Percentiles rank a stretch among this genome's conserved stretches.
Conservation (phyloP, 2,797 vertebrate genomes). For the Chaetophractus vellerosus region DNA sequence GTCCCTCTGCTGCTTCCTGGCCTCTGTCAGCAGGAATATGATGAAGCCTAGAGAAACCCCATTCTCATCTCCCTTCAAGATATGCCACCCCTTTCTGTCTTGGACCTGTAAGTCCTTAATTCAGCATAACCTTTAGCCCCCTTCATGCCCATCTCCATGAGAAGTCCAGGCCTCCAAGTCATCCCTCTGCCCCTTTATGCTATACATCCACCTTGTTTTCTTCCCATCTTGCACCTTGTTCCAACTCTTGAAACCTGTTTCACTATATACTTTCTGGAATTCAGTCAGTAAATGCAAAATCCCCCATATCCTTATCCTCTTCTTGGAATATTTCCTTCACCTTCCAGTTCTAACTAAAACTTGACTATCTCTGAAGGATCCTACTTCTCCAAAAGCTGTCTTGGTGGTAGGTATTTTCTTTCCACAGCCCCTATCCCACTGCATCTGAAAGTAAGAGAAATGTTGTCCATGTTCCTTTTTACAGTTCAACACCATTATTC, state of each 20-base stretch:
- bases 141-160: not conserved
- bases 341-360: not conserved
- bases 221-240: not conserved
- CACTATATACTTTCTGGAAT: not conserved
- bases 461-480: not conserved
- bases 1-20: not conserved
- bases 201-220: not conserved
- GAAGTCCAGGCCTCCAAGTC: not conserved
- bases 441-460: not conserved
- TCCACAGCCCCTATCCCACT: not conserved
- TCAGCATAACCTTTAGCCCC: not conserved
- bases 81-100: not conserved
- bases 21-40: not conserved
- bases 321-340: not conserved
- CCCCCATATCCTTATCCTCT: not conserved
- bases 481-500: not conserved
- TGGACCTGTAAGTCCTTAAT: too few species aligned
- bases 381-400: not conserved
- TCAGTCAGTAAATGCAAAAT: not conserved
- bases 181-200: not conserved
- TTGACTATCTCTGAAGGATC: not conserved
- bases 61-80: not conserved
- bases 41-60: not conserved
- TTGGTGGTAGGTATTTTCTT: not conserved
- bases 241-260: not conserved